A percentile compares a stretch with the other conserved stretches of the same genome.
Conservation (phyloP, 2,113 vertebrate genomes). For the Mastomys natalensis region DNA sequence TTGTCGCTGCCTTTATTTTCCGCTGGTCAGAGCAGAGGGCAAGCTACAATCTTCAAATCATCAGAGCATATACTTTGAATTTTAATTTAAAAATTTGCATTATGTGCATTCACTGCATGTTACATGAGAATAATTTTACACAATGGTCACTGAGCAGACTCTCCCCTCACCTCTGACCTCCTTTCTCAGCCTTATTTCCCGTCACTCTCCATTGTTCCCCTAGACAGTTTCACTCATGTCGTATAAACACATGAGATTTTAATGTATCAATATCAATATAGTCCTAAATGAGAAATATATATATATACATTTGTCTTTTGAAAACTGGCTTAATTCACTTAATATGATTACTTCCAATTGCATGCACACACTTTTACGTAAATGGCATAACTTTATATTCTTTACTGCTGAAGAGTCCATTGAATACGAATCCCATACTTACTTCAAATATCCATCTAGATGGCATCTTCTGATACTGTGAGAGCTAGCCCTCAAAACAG, state of each 20-base stretch:
- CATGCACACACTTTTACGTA: not conserved
- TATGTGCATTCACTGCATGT: not conserved
- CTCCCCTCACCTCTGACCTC: not conserved
- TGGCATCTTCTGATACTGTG: not conserved
- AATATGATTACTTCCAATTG: not conserved
- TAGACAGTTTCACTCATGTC: not conserved
- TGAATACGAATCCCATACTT: not conserved
- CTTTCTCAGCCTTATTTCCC: not conserved
- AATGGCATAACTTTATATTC: not conserved
- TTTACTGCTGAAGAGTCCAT: too few relatives aligned
- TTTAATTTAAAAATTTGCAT: not conserved
- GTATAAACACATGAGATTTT: not conserved
- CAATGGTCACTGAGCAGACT: not conserved
- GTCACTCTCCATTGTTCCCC: too few relatives aligned
- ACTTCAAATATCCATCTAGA: too few relatives aligned
- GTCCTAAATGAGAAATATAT: not conserved
- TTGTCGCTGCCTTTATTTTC: too few relatives aligned
- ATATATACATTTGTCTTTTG: not conserved
- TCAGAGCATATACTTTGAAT: not conserved
- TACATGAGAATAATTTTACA: not conserved
- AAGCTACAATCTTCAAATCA: not conserved
- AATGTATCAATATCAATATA: not conserved
- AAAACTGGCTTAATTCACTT: not conserved
- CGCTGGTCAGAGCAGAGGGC: too few relatives aligned
- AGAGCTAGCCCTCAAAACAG: not conserved